Percentiles rank a stretch among this genome's conserved stretches.
Evolutionary conservation across 1,140 invertebrate genomes (phyloP).

Genomic region (Leptopilina boulardi): DNA sequence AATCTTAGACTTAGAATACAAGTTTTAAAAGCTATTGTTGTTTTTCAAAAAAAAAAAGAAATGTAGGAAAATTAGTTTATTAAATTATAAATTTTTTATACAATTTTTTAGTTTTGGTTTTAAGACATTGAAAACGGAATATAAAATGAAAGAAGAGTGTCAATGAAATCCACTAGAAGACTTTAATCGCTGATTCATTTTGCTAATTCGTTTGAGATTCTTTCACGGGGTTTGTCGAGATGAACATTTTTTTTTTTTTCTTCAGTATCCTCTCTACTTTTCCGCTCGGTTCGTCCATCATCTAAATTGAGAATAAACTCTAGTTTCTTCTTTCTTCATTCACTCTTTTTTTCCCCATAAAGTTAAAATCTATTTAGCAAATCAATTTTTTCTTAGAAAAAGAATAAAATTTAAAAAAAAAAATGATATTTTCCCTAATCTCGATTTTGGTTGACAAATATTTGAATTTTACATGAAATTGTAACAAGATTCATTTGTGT

Average conservation of each 20-base stretch:
- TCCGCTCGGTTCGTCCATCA: slow-evolving; percentile 62
- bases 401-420: no score
- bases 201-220: neutral
- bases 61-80: no score
- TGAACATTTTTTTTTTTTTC: slow-evolving; percentile 40
- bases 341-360: no score
- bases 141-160: neutral
- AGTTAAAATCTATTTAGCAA: no score
- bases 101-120: no score
- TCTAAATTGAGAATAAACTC: slow-evolving; percentile 68
- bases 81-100: no score
- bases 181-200: neutral
- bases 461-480: no score
- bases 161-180: neutral
- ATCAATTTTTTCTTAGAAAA: no score
- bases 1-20: neutral
- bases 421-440: no score
- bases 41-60: no score
- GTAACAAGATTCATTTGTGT: neutral
- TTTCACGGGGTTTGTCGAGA: neutral
- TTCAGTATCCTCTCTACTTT: slow-evolving; percentile 16
- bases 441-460: no score
- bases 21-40: neutral
- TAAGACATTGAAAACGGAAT: no score
- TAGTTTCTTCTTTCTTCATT: neutral